Base-by-base conservation (phyloP, 2,888 invertebrate genomes). In the Spatulosminthurus flaviceps region DNA sequence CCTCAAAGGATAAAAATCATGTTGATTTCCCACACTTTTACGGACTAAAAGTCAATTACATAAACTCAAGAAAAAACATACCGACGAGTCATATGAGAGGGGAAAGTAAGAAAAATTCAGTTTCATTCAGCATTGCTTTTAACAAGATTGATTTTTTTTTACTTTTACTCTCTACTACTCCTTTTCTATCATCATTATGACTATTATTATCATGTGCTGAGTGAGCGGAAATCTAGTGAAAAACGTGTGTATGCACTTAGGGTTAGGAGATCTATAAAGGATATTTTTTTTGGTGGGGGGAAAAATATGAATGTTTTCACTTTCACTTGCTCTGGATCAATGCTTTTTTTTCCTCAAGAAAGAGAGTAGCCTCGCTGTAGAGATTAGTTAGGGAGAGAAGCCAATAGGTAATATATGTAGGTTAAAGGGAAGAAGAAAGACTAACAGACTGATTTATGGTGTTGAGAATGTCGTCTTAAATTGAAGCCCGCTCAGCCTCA, bases 401-500 rank as follows among this genome's bases (percentile, higher is more conserved):
- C 51, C 51, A 51, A 51, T 51, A n/a, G 34, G 5, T 34, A 9
- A 34, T 51, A 51, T 51, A n/a, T 51, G 51, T 51, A 51, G 51
- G 9, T 19, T n/a, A n/a, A n/a, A n/a, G n/a, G n/a, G n/a, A n/a
- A 2, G 34, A 34, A 9, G 67, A 29, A 41, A 41, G 29, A 0
- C 41, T 21, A 13, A 11, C 13, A 19, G 41, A 41, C 70, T 70
- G 41, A 70, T 70, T 41, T 34, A 70, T 70, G 19, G 22, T 19
- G 70, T 69, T 26, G 69, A 19, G 41, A 41, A 70, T 70, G 70
- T 70, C 70, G 41, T 41, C 70, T 70, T 29, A 70, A 70, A 41
- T 70, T 41, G 34, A 70, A 34, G 70, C 29, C 41, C 41, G 41
- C 22, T 70, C 70, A 34, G 41, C 21, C 41, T 70, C 34, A 41